phyloP scores from a whole-genome alignment of 2,888 invertebrate genomes.

The Tiliacea aurago region DNA sequence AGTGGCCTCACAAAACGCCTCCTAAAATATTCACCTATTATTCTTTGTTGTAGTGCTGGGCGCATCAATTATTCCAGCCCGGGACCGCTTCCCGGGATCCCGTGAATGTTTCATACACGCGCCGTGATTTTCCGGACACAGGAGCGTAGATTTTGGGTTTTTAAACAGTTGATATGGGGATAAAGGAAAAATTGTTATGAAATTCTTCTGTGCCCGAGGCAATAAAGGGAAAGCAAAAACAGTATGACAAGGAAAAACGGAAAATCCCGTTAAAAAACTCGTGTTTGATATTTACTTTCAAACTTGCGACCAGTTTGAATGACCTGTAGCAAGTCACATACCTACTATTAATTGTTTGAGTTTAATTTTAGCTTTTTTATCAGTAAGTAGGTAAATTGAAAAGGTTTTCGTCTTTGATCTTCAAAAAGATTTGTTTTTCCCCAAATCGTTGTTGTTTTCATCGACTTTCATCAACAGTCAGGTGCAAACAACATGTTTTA shows the following conservation, averaged over 20 bases:
- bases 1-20: slow-evolving; percentile 49
- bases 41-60: slow-evolving; percentile 65
- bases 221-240: not conserved
- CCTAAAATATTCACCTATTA: slow-evolving; percentile 62
- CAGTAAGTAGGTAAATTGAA: not conserved
- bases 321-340: not conserved
- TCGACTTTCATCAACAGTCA: not conserved
- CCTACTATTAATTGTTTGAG: no score
- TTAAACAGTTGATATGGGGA: slow-evolving; percentile 55
- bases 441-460: slow-evolving; percentile 18
- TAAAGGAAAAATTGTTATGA: slow-evolving; percentile 43
- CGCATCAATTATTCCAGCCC: slow-evolving; percentile 64
- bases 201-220: slow-evolving; percentile 11
- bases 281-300: not conserved
- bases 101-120: slow-evolving; percentile 66
- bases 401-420: not conserved
- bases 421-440: not conserved
- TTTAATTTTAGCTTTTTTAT: not conserved
- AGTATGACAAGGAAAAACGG: not conserved
- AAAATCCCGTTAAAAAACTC: not conserved
- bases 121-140: slow-evolving; percentile 57
- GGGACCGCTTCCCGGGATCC: slow-evolving; percentile 57
- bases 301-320: not conserved
- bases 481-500: slow-evolving; percentile 38
- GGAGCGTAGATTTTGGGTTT: slow-evolving; percentile 44